Conservation (phyloP, 1,140 invertebrate species). For the Spodoptera litura region DNA sequence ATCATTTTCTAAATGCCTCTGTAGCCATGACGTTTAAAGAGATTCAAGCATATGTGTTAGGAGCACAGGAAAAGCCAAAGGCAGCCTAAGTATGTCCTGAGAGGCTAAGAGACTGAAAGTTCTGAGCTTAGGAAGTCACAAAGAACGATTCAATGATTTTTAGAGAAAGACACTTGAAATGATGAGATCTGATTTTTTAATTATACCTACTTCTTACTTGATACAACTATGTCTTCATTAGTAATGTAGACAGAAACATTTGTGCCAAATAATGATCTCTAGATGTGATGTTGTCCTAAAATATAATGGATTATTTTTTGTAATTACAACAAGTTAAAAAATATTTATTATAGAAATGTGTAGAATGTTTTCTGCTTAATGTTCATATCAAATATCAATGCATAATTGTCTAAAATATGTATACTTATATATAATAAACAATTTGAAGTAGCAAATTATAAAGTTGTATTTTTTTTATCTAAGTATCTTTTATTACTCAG, state of each 20-base stretch:
- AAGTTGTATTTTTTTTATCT: too few species aligned
- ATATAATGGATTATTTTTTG: not conserved
- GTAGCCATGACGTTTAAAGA: not conserved
- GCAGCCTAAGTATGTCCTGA: not conserved
- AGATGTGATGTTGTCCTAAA: not conserved
- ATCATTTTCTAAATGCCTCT: not conserved
- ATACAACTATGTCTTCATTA: not conserved
- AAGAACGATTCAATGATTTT: not conserved
- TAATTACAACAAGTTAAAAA: not conserved
- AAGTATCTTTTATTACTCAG: too few species aligned
- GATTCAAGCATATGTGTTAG: not conserved
- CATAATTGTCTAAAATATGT: constrained; percentile 3
- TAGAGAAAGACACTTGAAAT: not conserved
- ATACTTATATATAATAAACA: constrained; percentile 9
- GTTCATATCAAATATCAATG: not conserved
- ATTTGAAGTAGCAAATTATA: constrained; percentile 2
- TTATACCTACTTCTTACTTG: not conserved
- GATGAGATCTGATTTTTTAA: constrained; percentile 4
- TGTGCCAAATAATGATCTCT: constrained; percentile 15
- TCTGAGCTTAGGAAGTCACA: constrained; percentile 23
- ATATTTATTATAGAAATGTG: constrained; percentile 9
- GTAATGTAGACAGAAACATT: not conserved
- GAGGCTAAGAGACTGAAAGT: constrained; percentile 35
- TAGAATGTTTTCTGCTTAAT: constrained; percentile 3
- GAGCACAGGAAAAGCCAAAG: not conserved